Base-by-base conservation (phyloP, 2,888 invertebrate genomes). In the Catonia carolina region DNA sequence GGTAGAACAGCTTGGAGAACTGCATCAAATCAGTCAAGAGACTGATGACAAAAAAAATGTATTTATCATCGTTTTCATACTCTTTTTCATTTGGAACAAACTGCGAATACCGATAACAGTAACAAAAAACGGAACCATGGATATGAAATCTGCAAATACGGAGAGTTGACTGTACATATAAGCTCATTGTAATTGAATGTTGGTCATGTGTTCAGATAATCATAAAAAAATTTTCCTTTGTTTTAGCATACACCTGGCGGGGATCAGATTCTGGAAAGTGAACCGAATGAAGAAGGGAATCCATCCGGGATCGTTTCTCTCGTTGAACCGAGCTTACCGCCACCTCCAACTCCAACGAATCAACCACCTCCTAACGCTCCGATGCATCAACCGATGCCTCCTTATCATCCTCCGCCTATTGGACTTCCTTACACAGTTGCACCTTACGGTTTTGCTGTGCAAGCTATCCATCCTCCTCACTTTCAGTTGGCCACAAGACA, bases 401-500 rank as follows among this genome's bases (percentile, higher is more conserved):
- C 67, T 3, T 68, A 67, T 17, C 76, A 75, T 66, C 73, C 75
- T 69, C 74, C 74, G 60, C 73, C 75, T 12, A 42, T 61, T 37
- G 36, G 56, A 14, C 36, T 77, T 64, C 81, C 82, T 35, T 84
- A 82, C 63, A 77, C 80, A 1, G 75, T 78, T 15, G 73, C 74
- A 51, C 84, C 86, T 18, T 87, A 87, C 70, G 81, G 82, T 64
- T 88, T 86, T 69, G 77, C 84, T 8, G 71, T 73, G 39, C 86
- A 85, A 65, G 80, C 81, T 5, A 77, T 77, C 63, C 59, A 31
- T 50, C n/a, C 72, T 71, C 14, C 72, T 74, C 8, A 77, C 76
- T 61, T 77, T 76, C 65, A 76, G 78, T 75, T 78, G 77, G 62
- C 72, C 77, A 45, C 65, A 69, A 14, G 69, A 70, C 5, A 74